Base-by-base conservation (phyloP, 2,888 invertebrate genomes). In the Muschampia plurimacula region DNA sequence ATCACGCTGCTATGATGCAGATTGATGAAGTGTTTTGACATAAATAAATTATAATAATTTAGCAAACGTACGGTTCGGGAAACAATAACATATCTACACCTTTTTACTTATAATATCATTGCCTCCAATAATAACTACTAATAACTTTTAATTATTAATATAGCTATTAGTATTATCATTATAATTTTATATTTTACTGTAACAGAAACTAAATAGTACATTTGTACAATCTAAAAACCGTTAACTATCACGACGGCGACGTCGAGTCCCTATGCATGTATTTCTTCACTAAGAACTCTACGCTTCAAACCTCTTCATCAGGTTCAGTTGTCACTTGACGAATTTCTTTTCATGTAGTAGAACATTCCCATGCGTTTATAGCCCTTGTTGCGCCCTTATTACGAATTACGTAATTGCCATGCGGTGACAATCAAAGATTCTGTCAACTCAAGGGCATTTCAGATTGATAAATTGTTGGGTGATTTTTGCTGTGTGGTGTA, bases 381-480 rank as follows among this genome's bases (percentile, higher is more conserved):
- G 57, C 64, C 64, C 44, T 44, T 15, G 46, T 13, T 8, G 13
- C 39, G 59, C 59, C 71, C 71, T 66, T 71, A 71, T 49, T 71
- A 39, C 28, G 66, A 62, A 67, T 60, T 67, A 66, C 12, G 67
- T 67, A 82, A 81, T 80, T 78, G 81, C 76, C 69, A 78, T 74
- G 81, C 79, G 78, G 78, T 80, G 79, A 78, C 80, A 76, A 80
- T 80, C 77, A 75, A 76, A 76, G 75, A 78, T 79, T 76, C 80
- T 79, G 80, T 80, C 79, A 77, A 75, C 77, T 75, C 72, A 75
- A 81, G 85, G 80, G 80, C 75, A 79, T 78, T 82, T 75, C 77
- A 74, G 76, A 79, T 81, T 82, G 82, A 83, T 81, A 82, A 80
- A 81, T 81, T 80, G 80, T 78, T 62, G 70, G 70, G 71, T 57